These are phyloP conservation scores for Litocranius walleri DNA, from an alignment of 2,113 vertebrate species.

Conservation along the genomic window DNA sequence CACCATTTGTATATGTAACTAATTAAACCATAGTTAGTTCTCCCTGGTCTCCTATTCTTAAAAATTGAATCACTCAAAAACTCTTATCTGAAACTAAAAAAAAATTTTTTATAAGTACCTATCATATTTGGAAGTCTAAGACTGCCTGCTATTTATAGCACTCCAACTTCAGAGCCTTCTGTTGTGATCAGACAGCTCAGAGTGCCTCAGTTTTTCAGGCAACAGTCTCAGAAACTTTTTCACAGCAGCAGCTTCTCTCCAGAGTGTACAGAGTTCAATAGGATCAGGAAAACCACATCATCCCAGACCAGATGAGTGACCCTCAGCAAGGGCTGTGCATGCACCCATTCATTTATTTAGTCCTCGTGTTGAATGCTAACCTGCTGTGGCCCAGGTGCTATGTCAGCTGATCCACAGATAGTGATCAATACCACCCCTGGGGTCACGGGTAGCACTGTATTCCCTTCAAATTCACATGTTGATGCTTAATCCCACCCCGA, in stretches of 20 bases:
- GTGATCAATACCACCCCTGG: background rate
- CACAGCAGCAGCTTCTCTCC: background rate
- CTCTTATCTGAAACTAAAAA: constrained; percentile 35
- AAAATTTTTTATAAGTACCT: background rate
- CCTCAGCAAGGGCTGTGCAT: background rate
- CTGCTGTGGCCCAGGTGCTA: background rate
- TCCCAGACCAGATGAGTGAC: background rate
- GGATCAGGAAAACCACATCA: background rate
- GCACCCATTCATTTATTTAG: background rate
- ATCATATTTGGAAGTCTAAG: constrained; percentile 56
- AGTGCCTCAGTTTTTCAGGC: background rate
- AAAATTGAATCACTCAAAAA: constrained; percentile 20
- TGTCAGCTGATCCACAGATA: background rate
- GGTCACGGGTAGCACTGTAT: background rate
- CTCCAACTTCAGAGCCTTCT: constrained; percentile 11
- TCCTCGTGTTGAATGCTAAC: no score
- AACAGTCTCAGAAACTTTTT: background rate
- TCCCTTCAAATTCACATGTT: background rate
- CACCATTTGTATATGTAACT: constrained; percentile 50
- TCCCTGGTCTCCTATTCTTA: constrained; percentile 39
- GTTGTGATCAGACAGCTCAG: background rate
- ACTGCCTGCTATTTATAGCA: constrained; percentile 45
- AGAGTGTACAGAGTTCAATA: background rate
- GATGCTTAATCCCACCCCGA: background rate
- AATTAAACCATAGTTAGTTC: constrained; percentile 48